Base-by-base conservation (phyloP, 2,113 vertebrate species). In the Hemicordylus capensis region DNA sequence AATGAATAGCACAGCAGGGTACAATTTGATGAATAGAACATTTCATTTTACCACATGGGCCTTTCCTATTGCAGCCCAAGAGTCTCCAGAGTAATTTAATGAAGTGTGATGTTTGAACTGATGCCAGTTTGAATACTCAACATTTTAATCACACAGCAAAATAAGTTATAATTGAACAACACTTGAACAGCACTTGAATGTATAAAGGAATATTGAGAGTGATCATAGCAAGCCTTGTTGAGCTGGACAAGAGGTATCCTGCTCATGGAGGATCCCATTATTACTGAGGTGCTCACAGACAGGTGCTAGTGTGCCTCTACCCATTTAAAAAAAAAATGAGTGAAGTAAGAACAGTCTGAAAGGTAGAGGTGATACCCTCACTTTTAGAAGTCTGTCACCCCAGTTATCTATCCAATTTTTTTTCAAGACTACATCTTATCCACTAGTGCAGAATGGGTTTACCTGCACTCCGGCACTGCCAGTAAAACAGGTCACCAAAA, bases 1-100 rank as follows among this genome's bases (percentile, higher is more conserved):
- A 94, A 94, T 90, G 90, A 95, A 94, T 91, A 93, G 84, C 91
- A 86, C 93, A 93, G 89, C 88, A 87, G 91, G 89, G 88, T 89
- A 87, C 31, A 42, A 90, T 92, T 90, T 94, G 93, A 95, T 94
- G 90, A 94, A 93, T 85, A 93, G 90, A 92, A 89, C 72, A 81
- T 92, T 94, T 95, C 42, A 92, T 95, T 93, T 93, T 90, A 93
- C 82, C 87, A 28, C 56, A 76, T 88, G 64, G 51, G 88, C 87
- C 86, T 92, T 85, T 93, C 76, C 61, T 91, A 76, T 76, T 87
- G 31, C 85, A 85, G 67, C 90, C 88, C 84, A 51, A 64, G 48
- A 90, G 84, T 88, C 93, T 94, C 81, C 56, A 78, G 83, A 92
- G 81, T 91, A 94, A 91, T 87, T 86, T 93, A 85, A 90, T 92